Percentiles rank a stretch among this genome's conserved stretches.
Conservation (phyloP, 2,797 vertebrate species). For the Sebastes elongatus region DNA sequence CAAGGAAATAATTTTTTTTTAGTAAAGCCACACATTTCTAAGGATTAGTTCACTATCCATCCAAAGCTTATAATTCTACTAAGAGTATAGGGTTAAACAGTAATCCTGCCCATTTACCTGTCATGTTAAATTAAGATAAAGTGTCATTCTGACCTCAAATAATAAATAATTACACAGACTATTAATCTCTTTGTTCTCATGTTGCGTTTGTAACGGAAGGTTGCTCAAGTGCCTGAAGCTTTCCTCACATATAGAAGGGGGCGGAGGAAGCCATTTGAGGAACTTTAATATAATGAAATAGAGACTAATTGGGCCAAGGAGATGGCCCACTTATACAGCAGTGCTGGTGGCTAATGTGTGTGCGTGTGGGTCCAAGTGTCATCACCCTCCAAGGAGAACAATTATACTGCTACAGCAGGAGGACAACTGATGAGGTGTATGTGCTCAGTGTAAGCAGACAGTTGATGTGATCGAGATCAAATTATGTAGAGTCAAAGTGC, state of each 20-base stretch:
- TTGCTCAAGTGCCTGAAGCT: not conserved
- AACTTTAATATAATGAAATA: constrained; percentile 29
- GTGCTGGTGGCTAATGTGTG: constrained; percentile 4
- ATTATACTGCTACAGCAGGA: not conserved
- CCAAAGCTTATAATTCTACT: not conserved
- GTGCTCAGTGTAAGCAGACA: not conserved
- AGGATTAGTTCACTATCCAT: not conserved
- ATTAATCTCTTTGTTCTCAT: not conserved
- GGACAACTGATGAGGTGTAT: not conserved
- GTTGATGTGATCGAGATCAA: not conserved
- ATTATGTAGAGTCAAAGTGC: not conserved
- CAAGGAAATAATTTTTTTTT: too few relatives aligned
- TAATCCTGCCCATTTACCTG: not conserved
- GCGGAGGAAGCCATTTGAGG: not conserved
- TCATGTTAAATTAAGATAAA: not conserved
- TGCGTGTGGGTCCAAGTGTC: not conserved
- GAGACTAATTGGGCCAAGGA: constrained; percentile 71
- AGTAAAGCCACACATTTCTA: not conserved
- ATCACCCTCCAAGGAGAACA: constrained; percentile 9
- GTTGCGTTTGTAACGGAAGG: not conserved
- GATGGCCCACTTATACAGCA: constrained; percentile 68
- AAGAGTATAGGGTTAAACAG: not conserved
- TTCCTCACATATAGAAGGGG: not conserved
- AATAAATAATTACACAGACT: not conserved
- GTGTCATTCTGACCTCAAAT: not conserved